phyloP scores from a whole-genome alignment of 1,140 invertebrate genomes.

The Atta colombica region DNA sequence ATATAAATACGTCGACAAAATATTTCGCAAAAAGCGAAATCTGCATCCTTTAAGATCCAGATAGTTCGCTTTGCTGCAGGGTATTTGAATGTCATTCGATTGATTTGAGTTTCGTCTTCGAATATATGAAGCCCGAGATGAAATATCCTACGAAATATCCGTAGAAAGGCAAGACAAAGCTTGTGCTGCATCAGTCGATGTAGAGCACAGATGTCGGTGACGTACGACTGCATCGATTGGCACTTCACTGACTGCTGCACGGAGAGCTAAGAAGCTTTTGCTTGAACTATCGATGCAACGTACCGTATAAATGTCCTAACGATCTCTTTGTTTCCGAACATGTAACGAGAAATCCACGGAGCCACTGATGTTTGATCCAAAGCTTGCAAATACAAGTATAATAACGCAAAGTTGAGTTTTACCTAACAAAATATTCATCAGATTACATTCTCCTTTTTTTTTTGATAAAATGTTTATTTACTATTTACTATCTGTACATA shows the following conservation, averaged over 20 bases:
- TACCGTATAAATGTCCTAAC: slow-evolving; percentile 50
- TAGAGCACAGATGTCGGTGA: slow-evolving; percentile 52
- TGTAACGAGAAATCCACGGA: slow-evolving; percentile 17
- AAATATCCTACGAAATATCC: slow-evolving; percentile 52
- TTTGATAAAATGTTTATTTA: not conserved
- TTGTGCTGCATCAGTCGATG: slow-evolving; percentile 44
- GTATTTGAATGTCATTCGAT: slow-evolving; percentile 46
- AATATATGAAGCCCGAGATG: slow-evolving; percentile 44
- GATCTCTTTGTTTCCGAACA: slow-evolving; percentile 30
- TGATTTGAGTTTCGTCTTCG: slow-evolving; percentile 40
- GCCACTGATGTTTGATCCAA: not conserved
- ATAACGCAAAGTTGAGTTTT: slow-evolving; percentile 2
- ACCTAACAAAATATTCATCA: not conserved
- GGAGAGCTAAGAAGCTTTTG: slow-evolving; percentile 38
- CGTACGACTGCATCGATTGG: slow-evolving; percentile 28
- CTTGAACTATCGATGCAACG: slow-evolving; percentile 33
- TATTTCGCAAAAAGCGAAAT: slow-evolving; percentile 15
- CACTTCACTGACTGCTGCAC: slow-evolving; percentile 25
- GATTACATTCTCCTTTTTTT: not conserved
- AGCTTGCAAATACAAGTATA: not conserved
- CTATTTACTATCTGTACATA: not conserved
- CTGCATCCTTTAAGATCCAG: slow-evolving; percentile 5
- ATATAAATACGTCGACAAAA: slow-evolving; percentile 10
- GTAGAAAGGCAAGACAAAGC: slow-evolving; percentile 59
- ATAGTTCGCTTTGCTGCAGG: not conserved